These are phyloP conservation scores for Drosophila auraria DNA, from an alignment of 1,140 invertebrate genomes.

Conservation along the genomic window DNA sequence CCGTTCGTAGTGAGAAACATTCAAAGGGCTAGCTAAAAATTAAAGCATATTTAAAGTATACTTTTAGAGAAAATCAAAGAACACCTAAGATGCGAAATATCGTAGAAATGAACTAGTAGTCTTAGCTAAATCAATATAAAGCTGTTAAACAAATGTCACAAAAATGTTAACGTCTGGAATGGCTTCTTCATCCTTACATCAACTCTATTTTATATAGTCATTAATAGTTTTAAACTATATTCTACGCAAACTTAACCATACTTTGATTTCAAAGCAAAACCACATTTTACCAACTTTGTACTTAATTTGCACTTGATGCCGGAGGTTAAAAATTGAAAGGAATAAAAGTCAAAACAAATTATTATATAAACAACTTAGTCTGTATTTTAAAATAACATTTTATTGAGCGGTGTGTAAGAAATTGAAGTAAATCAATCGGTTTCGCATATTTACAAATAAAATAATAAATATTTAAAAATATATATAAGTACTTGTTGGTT, in stretches of 20 bases:
- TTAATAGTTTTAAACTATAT: constrained; percentile 52
- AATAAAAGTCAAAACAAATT: constrained; percentile 40
- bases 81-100: constrained; percentile 32
- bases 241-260: constrained; percentile 20
- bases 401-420: constrained; percentile 37
- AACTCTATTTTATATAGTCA: constrained; percentile 35
- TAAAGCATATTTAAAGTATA: background rate
- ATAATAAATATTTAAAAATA: constrained; percentile 52
- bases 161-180: constrained; percentile 12
- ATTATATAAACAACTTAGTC: constrained; percentile 23
- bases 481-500: background rate
- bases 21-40: constrained; percentile 29
- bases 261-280: constrained; percentile 20
- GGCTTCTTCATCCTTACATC: constrained; percentile 21
- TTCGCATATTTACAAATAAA: constrained; percentile 63
- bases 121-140: constrained; percentile 21
- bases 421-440: constrained; percentile 31
- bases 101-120: constrained; percentile 18
- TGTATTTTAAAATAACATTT: constrained; percentile 35
- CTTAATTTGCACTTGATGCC: constrained; percentile 57
- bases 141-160: constrained; percentile 10
- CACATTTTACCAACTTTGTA: constrained; percentile 56
- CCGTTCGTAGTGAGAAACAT: constrained; percentile 53
- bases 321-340: constrained; percentile 17
- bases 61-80: background rate